phyloP scores from a whole-genome alignment of 2,113 vertebrate species.

The Electrona antarctica region DNA sequence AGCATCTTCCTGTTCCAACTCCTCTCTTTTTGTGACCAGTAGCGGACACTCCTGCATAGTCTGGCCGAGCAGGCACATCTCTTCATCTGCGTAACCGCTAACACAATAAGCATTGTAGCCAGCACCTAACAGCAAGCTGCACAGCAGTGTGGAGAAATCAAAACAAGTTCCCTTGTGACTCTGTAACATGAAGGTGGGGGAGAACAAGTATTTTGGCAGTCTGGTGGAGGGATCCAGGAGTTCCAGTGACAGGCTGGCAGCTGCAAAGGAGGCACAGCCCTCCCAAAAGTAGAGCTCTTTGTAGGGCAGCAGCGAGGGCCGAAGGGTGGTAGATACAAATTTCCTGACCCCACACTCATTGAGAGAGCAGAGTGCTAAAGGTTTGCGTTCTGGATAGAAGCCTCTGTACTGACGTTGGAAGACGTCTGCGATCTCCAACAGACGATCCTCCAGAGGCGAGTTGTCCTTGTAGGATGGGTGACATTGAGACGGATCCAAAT shows the following conservation, averaged over 20 bases:
- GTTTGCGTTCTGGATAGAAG: conserved; percentile 84
- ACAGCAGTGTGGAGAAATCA: conserved; percentile 86
- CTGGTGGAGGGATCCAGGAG: conserved; percentile 78
- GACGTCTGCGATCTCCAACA: conserved; percentile 80
- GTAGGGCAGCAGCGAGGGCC: conserved; percentile 78
- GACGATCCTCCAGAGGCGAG: conserved; percentile 72
- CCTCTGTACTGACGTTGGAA: conserved; percentile 83
- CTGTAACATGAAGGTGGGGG: conserved; percentile 81
- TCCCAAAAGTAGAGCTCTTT: conserved; percentile 84
- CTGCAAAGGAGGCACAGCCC: conserved; percentile 85
- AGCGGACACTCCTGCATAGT: conserved; percentile 83
- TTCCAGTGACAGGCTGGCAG: conserved; percentile 83
- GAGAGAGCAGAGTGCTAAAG: conserved; percentile 81
- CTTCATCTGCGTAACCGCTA: conserved; percentile 48
- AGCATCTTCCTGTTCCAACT: conserved; percentile 68
- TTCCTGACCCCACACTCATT: conserved; percentile 92
- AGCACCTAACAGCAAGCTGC: conserved; percentile 67
- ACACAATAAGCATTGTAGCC: too few relatives aligned
- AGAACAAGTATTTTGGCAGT: conserved; percentile 83
- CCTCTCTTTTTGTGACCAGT: conserved; percentile 70
- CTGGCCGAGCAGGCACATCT: conserved; percentile 86
- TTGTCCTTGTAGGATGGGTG: conserved; percentile 83
- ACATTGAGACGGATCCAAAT: conserved; percentile 61
- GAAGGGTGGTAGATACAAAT: conserved; percentile 90
- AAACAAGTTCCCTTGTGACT: conserved; percentile 86